Conservation (phyloP, 2,797 vertebrate genomes). For the Molossus alvarezi region DNA sequence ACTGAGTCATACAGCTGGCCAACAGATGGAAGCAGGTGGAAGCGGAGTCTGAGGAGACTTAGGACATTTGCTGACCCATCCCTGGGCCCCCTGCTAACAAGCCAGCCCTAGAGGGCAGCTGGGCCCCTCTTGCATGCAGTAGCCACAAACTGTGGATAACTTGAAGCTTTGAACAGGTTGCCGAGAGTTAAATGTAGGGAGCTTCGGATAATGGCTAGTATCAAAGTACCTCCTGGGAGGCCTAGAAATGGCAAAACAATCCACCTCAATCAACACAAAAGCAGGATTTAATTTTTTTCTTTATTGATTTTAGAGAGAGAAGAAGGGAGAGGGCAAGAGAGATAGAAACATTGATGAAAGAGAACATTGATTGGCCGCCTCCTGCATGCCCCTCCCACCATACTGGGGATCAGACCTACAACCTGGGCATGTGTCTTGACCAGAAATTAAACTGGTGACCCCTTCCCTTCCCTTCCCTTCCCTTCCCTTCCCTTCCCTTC, state of each 20-base stretch:
- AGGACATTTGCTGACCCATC: not conserved
- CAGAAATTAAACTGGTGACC: not conserved
- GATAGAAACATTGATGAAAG: not conserved
- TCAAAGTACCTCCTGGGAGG: too few species aligned
- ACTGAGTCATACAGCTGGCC: not conserved
- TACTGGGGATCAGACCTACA: not conserved
- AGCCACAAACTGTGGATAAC: too few species aligned
- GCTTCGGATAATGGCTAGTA: too few species aligned
- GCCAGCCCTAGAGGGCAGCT: not conserved
- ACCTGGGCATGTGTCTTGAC: not conserved
- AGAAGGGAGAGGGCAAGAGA: too few species aligned
- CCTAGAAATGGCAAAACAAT: not conserved
- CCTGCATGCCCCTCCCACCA: not conserved
- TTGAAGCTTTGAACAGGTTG: too few species aligned
- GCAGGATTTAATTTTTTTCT: not conserved
- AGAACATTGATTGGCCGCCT: not conserved
- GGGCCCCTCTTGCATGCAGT: not conserved
- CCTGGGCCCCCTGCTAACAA: not conserved
- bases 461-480: not conserved
- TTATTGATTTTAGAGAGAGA: not conserved
- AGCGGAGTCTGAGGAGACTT: too few species aligned
- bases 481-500: too few species aligned
- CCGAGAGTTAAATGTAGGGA: too few species aligned
- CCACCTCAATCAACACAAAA: not conserved
- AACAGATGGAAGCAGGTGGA: not conserved